Base-by-base conservation (phyloP, 2,113 vertebrate genomes). In the Corythornis madagascariensis region DNA sequence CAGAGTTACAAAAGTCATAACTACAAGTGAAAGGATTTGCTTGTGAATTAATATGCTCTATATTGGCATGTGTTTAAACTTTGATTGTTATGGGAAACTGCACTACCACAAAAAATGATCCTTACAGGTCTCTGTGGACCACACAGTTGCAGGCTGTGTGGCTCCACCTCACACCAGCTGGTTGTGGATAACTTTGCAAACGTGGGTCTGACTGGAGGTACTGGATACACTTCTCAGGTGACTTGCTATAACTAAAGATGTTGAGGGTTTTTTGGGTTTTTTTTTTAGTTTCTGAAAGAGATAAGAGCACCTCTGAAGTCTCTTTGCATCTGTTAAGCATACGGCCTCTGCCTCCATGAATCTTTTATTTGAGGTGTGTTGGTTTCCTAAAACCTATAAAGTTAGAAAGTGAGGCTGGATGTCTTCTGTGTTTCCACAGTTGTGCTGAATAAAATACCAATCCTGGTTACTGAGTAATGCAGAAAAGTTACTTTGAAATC, bases 321-420 rank as follows among this genome's bases (percentile, higher is more conserved):
- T 10, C 38, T 71, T 67, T 74, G 21, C 47, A 18, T 73, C 64
- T 66, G 55, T 73, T 76, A 56, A 74, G 43, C 50, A 7, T 28
- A 16, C 0, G 0, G 12, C 70, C 9, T 28, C 25, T 5, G 4
- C 21, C 33, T 88, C 43, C 3, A 2, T 57, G 73, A 7, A 64
- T 35, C 28, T 71, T 60, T 4, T 4, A 4, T 42, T 72, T 0
- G 0, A 45, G 31, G 10, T n/a, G 11, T 3, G 7, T 40, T 60
- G 14, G 17, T 86, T 94, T 86, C 56, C 13, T 7, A 31, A 77
- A 78, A 19, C 7, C 48, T 50, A 13, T 50, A 21, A 50, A 50
- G 48, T 50, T 50, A 24, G 48, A 38, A 38, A 38, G 11, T 38
- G 38, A 50, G 48, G 12, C 48, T 50, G 48, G 22, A 50, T 50